Conservation (phyloP, 2,888 invertebrate genomes). For the Pollenia angustigena region DNA sequence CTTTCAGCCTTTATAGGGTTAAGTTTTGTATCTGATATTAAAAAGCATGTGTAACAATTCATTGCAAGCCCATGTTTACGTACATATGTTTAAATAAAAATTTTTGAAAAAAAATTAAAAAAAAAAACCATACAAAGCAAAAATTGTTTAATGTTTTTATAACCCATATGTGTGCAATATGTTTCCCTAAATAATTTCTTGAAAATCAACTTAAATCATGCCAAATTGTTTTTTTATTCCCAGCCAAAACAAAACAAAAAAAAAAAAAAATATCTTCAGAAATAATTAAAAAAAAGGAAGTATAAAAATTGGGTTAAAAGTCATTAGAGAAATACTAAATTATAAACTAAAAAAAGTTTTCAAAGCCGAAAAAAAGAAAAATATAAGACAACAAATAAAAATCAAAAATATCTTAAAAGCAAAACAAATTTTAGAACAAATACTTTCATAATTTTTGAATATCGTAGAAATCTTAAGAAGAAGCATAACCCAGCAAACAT, state of each 20-base stretch:
- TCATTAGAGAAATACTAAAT: neutral
- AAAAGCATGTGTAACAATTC: conserved; percentile 29
- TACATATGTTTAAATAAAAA: conserved; percentile 15
- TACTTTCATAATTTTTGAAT: too few relatives aligned
- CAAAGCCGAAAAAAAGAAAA: neutral
- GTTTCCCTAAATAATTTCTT: conserved; percentile 45
- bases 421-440: too few relatives aligned
- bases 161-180: conserved; percentile 67
- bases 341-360: neutral
- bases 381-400: neutral
- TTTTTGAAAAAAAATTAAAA: neutral
- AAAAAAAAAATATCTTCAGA: neutral
- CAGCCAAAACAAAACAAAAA: neutral
- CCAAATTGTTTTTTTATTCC: conserved; percentile 24
- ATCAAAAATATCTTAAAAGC: neutral
- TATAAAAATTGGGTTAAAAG: conserved; percentile 11
- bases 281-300: conserved; percentile 3
- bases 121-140: conserved; percentile 26
- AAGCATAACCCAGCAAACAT: neutral
- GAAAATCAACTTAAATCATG: conserved; percentile 32
- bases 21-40: neutral
- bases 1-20: neutral
- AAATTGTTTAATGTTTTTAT: conserved; percentile 58
- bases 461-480: neutral
- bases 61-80: conserved; percentile 36